Conservation (phyloP, 1,140 invertebrate species). For the Kradibia gibbosae region DNA sequence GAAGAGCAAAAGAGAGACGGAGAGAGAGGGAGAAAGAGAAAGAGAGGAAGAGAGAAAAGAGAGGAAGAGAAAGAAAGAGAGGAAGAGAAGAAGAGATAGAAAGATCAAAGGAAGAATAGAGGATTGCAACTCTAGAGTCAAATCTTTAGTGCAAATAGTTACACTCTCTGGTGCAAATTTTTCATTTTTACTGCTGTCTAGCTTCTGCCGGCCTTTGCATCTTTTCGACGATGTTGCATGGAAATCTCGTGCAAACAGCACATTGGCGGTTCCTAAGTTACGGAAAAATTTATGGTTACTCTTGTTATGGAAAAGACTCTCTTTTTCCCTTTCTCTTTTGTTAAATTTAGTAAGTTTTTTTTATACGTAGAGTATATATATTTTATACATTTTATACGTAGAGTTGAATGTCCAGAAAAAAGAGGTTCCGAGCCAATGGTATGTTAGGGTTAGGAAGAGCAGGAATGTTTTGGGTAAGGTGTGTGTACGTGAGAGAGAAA, state of each 20-base stretch:
- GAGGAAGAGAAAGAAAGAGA: constrained; percentile 1
- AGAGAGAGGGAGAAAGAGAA: neutral
- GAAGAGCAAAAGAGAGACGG: neutral
- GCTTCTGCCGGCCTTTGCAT: constrained; percentile 53
- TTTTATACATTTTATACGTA: constrained; percentile 19
- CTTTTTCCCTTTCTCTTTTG: neutral
- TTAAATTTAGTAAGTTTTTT: neutral
- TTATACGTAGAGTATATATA: too few relatives aligned
- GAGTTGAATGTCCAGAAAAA: neutral
- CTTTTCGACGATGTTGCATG: constrained; percentile 38
- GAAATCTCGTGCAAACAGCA: constrained; percentile 64
- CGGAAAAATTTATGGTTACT: constrained; percentile 67
- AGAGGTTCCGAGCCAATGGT: constrained; percentile 11
- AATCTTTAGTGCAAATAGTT: too few relatives aligned
- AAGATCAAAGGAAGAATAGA: constrained; percentile 24
- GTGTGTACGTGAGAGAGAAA: neutral
- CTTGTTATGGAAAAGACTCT: constrained; percentile 32
- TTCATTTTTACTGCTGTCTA: constrained; percentile 62
- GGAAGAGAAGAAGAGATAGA: too few relatives aligned
- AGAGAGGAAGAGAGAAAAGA: constrained; percentile 4
- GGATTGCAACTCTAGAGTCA: constrained; percentile 40
- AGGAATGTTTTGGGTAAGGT: constrained; percentile 28
- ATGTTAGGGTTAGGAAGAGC: neutral
- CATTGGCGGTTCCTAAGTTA: constrained; percentile 61
- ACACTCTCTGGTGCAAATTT: too few relatives aligned